phyloP scores from a whole-genome alignment of 2,797 vertebrate genomes.

The Enteromius afrohamiltoni region DNA sequence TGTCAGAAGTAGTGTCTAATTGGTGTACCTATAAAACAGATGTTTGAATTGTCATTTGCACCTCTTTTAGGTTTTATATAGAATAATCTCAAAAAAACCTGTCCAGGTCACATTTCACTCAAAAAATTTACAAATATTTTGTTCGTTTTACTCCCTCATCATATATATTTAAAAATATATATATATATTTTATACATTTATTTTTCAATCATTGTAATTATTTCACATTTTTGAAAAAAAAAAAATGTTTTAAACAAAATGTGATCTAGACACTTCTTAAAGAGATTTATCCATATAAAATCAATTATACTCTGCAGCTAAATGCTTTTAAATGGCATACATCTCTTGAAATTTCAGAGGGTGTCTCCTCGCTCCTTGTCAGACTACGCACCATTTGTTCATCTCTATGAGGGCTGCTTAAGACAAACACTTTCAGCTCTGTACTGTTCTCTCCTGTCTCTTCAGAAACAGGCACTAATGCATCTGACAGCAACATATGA shows the following conservation, averaged over 20 bases:
- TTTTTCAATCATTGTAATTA: background rate
- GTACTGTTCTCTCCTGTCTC: conserved; percentile 17
- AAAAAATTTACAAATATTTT: no score
- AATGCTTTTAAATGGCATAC: conserved; percentile 22
- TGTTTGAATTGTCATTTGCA: no score
- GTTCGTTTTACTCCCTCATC: background rate
- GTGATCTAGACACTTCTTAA: background rate
- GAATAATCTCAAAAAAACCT: no score
- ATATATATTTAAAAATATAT: background rate
- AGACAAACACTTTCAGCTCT: background rate
- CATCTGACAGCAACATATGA: conserved; percentile 44
- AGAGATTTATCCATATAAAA: background rate
- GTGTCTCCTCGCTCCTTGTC: background rate
- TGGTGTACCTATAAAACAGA: conserved; percentile 30
- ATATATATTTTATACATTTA: background rate
- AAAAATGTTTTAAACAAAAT: background rate
- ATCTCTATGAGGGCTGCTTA: background rate
- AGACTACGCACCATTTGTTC: background rate
- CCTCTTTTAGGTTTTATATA: no score
- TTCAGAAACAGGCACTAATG: conserved; percentile 36
- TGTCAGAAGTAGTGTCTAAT: background rate
- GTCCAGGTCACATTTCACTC: no score
- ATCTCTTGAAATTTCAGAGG: background rate
- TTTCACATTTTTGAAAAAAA: background rate
- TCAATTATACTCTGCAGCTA: background rate